Evolutionary conservation across 2,797 vertebrate genomes (phyloP).

Genomic region (Chloroceryle inda): DNA sequence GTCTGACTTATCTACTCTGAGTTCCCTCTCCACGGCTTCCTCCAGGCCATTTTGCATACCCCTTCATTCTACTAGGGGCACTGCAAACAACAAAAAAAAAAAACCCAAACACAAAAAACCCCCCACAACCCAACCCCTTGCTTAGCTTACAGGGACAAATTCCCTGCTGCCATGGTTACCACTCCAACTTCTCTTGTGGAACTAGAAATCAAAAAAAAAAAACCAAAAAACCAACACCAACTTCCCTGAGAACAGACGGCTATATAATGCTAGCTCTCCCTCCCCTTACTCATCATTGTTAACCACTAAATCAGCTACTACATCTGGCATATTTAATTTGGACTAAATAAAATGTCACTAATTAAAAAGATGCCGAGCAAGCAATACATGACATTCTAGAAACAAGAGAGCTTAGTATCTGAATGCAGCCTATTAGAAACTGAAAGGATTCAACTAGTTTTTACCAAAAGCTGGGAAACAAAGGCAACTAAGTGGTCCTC

Average conservation of each 20-base stretch:
- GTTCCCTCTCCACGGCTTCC: neutral
- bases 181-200: slow-evolving; percentile 54
- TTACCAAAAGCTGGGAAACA: slow-evolving; percentile 47
- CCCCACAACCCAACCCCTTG: slow-evolving; percentile 35
- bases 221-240: neutral
- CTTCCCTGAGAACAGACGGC: slow-evolving; percentile 56
- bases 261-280: slow-evolving; percentile 53
- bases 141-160: slow-evolving; percentile 52
- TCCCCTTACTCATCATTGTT: slow-evolving; percentile 48
- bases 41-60: neutral
- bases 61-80: neutral
- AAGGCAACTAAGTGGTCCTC: slow-evolving; percentile 31
- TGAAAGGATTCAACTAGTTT: slow-evolving; percentile 14
- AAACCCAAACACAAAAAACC: slow-evolving; percentile 13
- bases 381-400: slow-evolving; percentile 28
- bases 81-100: slow-evolving; percentile 33
- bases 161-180: slow-evolving; percentile 57
- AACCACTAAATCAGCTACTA: slow-evolving; percentile 60
- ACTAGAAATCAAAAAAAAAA: slow-evolving; percentile 22
- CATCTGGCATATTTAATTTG: slow-evolving; percentile 56
- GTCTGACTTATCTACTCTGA: neutral
- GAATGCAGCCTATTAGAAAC: slow-evolving; percentile 6
- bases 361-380: slow-evolving; percentile 48
- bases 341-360: slow-evolving; percentile 60
- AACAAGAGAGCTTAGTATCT: slow-evolving; percentile 16